phyloP scores from a whole-genome alignment of 2,888 invertebrate genomes.

The Liopterus haemorrhoidalis region DNA sequence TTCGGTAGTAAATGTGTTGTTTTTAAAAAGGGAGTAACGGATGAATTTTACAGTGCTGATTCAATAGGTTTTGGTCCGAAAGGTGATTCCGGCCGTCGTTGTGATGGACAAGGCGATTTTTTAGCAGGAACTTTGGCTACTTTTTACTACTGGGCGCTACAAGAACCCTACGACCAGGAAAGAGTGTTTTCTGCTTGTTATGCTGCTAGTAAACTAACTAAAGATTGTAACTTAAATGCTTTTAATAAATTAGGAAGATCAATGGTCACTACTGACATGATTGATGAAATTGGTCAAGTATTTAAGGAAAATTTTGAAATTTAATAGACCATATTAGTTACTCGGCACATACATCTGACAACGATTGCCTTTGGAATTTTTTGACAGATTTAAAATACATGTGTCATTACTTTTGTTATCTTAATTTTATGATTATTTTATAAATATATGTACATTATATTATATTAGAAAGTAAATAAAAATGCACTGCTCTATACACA shows the following conservation, averaged over 20 bases:
- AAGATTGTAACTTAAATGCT: constrained; percentile 74
- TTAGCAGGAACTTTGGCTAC: constrained; percentile 80
- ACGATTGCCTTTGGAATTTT: no score
- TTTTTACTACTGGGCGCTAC: constrained; percentile 76
- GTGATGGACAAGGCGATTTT: constrained; percentile 97
- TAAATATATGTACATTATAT: no score
- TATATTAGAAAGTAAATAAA: no score
- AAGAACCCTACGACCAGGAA: constrained; percentile 43
- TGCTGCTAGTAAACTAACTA: constrained; percentile 74
- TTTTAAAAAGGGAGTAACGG: constrained; percentile 70
- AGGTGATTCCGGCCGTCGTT: constrained; percentile 81
- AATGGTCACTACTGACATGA: constrained; percentile 83
- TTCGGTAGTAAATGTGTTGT: constrained; percentile 56
- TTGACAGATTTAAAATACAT: no score
- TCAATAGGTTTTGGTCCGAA: constrained; percentile 42
- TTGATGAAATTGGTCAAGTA: constrained; percentile 69
- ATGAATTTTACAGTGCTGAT: constrained; percentile 53
- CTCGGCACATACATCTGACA: no score
- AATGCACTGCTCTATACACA: no score
- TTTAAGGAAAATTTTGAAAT: constrained; percentile 59
- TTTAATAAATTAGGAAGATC: constrained; percentile 74
- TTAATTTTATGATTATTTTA: no score
- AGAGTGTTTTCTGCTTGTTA: constrained; percentile 67
- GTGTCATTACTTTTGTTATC: no score
- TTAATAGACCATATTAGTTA: no score